Base-by-base conservation (phyloP, 2,888 invertebrate genomes). In the Argynnis bischoffii region DNA sequence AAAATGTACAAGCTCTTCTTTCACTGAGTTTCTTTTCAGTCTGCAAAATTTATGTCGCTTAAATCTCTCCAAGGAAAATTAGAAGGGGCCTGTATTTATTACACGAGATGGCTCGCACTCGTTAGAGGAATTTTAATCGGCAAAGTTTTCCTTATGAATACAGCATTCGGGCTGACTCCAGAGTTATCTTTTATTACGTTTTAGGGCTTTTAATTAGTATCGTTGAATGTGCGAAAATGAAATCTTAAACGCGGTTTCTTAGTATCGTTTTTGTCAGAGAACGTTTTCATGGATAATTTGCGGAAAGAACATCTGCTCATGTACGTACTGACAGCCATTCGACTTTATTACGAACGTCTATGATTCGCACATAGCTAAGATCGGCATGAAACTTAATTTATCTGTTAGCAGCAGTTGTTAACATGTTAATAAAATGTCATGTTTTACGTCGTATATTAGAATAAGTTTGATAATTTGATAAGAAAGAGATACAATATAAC, bases 1-100 rank as follows among this genome's bases (percentile, higher is more conserved):
- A 92, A 91, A 92, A 89, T 90, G 90, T 90, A 88, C 88, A 89
- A 89, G 89, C 82, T 86, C 89, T 90, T 90, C 90, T 91, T 91
- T 89, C 83, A 79, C 80, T 78, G 87, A 90, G 89, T 92, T 92
- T 92, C 91, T 92, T 92, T 92, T 91, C 88, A 89, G 89, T 80
- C 78, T 87, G 82, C 83, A 86, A 86, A 91, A 92, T 92, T 90
- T 92, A 92, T 92, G 79, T 82, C 80, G 86, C 85, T 86, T 90
- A 91, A 92, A 92, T 92, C 90, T 92, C 88, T 86, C 87, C 77
- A 75, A 87, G 87, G 90, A 85, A 92, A 91, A 91, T 92, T 91
- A 90, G 87, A 88, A 84, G 85, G 86, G 88, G 75, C 81, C 85
- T 86, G 89, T 90, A 90, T 92, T 91, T 91, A 91, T 91, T 89